Percentiles rank a stretch among this genome's conserved stretches.
These are phyloP conservation scores for Drosophila ogumai DNA, from an alignment of 1,140 invertebrate genomes.

Conservation along the genomic window DNA sequence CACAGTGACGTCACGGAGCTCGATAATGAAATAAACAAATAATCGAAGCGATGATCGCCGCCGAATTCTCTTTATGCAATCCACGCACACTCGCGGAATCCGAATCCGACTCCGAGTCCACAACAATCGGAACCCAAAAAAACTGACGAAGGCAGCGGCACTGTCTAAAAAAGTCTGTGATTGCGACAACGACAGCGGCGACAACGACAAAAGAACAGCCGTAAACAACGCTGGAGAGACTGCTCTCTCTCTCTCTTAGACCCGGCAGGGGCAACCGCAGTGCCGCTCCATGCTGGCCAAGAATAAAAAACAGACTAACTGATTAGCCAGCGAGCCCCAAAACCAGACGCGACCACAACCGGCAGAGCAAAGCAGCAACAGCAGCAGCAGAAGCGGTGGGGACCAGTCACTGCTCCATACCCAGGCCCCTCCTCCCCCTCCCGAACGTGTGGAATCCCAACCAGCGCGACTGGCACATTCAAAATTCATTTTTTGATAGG, in stretches of 20 bases:
- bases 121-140: slow-evolving; percentile 43
- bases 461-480: slow-evolving; percentile 39
- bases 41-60: slow-evolving; percentile 46
- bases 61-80: slow-evolving; percentile 39
- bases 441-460: slow-evolving; percentile 50
- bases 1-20: slow-evolving; percentile 59
- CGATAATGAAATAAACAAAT: slow-evolving; percentile 73
- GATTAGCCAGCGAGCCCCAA: slow-evolving; percentile 69
- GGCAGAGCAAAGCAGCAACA: slow-evolving; percentile 12
- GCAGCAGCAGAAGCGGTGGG: slow-evolving; percentile 6
- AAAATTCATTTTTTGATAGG: slow-evolving; percentile 53
- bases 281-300: slow-evolving; percentile 75
- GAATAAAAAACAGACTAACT: slow-evolving; percentile 80
- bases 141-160: slow-evolving; percentile 27
- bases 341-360: slow-evolving; percentile 56
- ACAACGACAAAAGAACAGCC: slow-evolving; percentile 37
- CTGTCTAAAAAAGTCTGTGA: slow-evolving; percentile 70
- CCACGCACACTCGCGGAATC: slow-evolving; percentile 19
- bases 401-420: slow-evolving; percentile 1
- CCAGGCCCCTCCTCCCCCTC: not conserved
- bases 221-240: slow-evolving; percentile 23
- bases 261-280: slow-evolving; percentile 15
- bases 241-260: slow-evolving; percentile 4
- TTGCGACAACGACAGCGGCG: slow-evolving; percentile 57
- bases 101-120: slow-evolving; percentile 18